Base-by-base conservation (phyloP, 2,113 vertebrate species). In the Marmota flaviventris region DNA sequence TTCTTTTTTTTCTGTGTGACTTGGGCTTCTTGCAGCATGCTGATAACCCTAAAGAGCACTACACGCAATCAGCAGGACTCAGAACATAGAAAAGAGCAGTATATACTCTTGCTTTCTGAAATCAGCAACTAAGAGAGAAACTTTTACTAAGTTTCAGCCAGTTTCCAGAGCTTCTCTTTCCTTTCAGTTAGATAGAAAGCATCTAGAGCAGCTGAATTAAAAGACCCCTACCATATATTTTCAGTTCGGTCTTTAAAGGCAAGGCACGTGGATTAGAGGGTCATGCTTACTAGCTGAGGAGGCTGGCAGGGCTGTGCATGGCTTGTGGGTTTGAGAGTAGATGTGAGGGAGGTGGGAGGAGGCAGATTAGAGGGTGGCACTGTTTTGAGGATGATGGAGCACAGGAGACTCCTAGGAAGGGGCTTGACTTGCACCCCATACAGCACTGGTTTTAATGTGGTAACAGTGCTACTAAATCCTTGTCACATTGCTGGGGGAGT, bases 221-320 rank as follows among this genome's bases (percentile, higher is more conserved):
- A 85, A 79, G 91, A n/a, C 32, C 27, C 53, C 56, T 22, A 39
- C 39, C 1, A 0, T 72, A 17, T 45, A 83, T n/a, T 91, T 93
- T 93, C 58, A 85, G 10, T 95, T 87, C 91, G 58, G 10, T 85
- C 56, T 81, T 91, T 77, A 90, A 89, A 97, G 53, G 16, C 51
- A 48, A 76, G 65, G 42, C 8, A 2, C 34, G 20, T 34, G 5
- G 37, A 87, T 34, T 48, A n/a, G 27, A 73, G 13, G 16, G 34
- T 92, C 0, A 4, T 39, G 83, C 72, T 37, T 92, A 45, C 76
- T 48, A 92, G 63, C 39, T 84, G 42, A 72, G 39, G 42, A 76
- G 48, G 51, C 48, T 2, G 5, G 42, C 3, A 27, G 61, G 75
- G 5, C 58, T 83, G 51, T 69, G 78, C 45, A 73, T 32, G 56